Evolutionary conservation across 1,140 invertebrate species (phyloP).

Genomic region (Ephestia elutella): DNA sequence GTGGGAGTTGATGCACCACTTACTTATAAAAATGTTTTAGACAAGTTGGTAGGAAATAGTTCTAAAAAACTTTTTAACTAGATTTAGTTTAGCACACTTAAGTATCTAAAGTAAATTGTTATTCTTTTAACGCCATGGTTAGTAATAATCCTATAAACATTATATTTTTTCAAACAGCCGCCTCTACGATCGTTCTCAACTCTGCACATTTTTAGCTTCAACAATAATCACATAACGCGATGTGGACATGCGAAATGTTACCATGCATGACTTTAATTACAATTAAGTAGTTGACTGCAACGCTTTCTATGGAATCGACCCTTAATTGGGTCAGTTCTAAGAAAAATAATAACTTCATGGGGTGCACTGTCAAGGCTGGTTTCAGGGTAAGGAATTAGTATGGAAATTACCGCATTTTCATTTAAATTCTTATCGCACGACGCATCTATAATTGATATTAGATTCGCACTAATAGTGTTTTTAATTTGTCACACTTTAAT

Average conservation of each 20-base stretch:
- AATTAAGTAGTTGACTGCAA: constrained; percentile 23
- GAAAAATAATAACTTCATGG: constrained; percentile 22
- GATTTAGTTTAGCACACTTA: no score
- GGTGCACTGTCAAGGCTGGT: constrained; percentile 35
- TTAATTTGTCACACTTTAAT: background rate
- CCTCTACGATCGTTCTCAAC: constrained; percentile 35
- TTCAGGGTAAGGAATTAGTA: constrained; percentile 11
- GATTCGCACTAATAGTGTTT: background rate
- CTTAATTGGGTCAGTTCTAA: constrained; percentile 20
- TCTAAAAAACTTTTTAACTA: no score
- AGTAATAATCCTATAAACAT: background rate
- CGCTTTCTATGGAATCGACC: constrained; percentile 31
- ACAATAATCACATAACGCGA: constrained; percentile 13
- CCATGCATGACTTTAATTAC: constrained; percentile 39
- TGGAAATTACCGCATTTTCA: background rate
- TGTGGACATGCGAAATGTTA: constrained; percentile 27
- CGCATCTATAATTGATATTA: background rate
- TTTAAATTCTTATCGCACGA: background rate
- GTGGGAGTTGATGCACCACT: no score
- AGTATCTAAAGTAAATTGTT: no score
- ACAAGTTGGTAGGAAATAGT: no score
- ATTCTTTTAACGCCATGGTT: background rate
- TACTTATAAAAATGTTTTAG: no score
- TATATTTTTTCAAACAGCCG: constrained; percentile 12
- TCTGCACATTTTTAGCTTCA: constrained; percentile 31